phyloP scores from a whole-genome alignment of 2,113 vertebrate species.

The Leiothrix lutea region DNA sequence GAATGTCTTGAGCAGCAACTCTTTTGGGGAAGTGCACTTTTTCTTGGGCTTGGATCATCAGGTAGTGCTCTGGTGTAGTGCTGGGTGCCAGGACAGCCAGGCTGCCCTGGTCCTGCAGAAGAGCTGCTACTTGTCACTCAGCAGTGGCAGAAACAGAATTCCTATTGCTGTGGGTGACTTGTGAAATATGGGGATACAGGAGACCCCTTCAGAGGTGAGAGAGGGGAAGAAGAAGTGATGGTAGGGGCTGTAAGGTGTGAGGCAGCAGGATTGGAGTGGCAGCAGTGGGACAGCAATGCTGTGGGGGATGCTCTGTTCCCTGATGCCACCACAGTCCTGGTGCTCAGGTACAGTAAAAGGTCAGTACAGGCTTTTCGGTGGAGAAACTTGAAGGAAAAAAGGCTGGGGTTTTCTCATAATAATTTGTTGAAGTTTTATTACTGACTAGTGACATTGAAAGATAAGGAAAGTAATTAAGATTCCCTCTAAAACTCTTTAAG shows the following conservation, averaged over 20 bases:
- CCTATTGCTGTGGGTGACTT: neutral
- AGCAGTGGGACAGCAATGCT: neutral
- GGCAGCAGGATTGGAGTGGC: neutral
- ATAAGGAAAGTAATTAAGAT: conserved; percentile 1
- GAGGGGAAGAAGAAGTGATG: neutral
- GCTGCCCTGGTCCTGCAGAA: neutral
- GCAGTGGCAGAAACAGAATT: neutral
- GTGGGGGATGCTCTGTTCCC: neutral
- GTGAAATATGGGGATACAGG: neutral
- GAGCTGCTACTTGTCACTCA: fast-evolving
- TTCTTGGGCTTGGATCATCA: neutral
- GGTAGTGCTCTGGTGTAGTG: neutral
- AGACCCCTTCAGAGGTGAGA: neutral
- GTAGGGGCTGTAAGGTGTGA: neutral
- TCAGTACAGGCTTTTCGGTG: conserved; percentile 4
- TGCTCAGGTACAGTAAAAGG: neutral
- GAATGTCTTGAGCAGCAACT: neutral
- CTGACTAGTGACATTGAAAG: conserved; percentile 35
- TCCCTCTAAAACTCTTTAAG: neutral
- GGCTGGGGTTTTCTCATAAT: conserved; percentile 1
- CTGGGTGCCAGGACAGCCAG: neutral
- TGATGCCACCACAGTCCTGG: fast-evolving
- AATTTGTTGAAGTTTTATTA: neutral
- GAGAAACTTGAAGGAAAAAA: conserved; percentile 58
- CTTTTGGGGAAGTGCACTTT: neutral